Evolutionary conservation across 1,140 invertebrate species (phyloP).

Genomic region (Maconellicoccus hirsutus): DNA sequence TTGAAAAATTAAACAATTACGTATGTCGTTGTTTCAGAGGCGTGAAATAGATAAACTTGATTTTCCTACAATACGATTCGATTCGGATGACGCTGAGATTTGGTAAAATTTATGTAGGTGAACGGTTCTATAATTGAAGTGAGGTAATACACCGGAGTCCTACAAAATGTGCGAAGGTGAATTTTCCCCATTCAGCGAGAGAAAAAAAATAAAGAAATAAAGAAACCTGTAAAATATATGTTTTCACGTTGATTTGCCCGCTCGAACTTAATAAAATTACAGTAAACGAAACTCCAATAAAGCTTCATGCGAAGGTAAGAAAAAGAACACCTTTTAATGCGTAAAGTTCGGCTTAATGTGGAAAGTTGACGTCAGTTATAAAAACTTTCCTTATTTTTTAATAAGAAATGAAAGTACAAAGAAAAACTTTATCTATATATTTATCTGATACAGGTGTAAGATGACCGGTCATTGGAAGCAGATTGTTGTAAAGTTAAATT

Average conservation of each 20-base stretch:
- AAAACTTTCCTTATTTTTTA: slow-evolving; percentile 10
- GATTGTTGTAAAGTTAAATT: slow-evolving; percentile 5
- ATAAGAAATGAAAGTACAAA: slow-evolving; percentile 1
- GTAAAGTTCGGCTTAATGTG: slow-evolving; percentile 3
- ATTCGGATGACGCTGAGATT: too few species aligned
- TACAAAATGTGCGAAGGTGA: too few species aligned
- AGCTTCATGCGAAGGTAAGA: not conserved
- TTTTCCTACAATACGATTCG: too few species aligned
- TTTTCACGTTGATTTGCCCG: not conserved
- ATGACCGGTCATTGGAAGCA: not conserved
- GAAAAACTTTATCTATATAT: slow-evolving; percentile 5
- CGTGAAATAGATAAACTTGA: too few species aligned
- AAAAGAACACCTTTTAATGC: not conserved
- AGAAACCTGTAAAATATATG: not conserved
- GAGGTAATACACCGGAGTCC: too few species aligned
- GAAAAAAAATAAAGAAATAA: not conserved
- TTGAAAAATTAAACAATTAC: too few species aligned
- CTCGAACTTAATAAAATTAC: not conserved
- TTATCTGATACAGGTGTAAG: slow-evolving; percentile 8
- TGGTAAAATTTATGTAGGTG: too few species aligned
- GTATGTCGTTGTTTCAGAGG: too few species aligned
- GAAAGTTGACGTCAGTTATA: slow-evolving; percentile 3
- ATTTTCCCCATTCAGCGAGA: too few species aligned
- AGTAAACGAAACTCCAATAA: slow-evolving; percentile 9
- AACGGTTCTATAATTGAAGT: too few species aligned